Conservation (phyloP, 2,888 invertebrate genomes). For the Amphipyra berbera region DNA sequence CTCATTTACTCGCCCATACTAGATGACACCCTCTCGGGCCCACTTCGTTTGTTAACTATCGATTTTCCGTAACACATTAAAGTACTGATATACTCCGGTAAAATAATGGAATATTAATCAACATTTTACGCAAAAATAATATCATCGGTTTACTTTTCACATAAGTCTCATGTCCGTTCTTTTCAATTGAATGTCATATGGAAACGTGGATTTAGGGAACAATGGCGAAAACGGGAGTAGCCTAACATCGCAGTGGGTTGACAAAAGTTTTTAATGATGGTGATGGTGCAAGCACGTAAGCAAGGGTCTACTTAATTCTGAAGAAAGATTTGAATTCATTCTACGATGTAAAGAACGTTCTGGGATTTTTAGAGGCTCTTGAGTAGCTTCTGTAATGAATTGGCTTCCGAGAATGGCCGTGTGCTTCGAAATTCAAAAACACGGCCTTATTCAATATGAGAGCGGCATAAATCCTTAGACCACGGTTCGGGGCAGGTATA, state of each 20-base stretch:
- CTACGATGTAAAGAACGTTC: neutral
- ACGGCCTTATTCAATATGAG: slow-evolving; percentile 1
- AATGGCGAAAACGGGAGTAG: too few relatives aligned
- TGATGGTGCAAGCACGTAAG: too few relatives aligned
- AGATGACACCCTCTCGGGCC: neutral
- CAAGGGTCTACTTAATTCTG: too few relatives aligned
- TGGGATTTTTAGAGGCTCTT: neutral
- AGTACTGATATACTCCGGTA: neutral
- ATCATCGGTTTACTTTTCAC: too few relatives aligned
- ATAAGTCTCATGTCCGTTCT: too few relatives aligned
- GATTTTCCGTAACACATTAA: slow-evolving; percentile 8
- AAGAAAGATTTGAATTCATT: neutral
- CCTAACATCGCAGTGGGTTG: too few relatives aligned
- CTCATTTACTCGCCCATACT: slow-evolving; percentile 7
- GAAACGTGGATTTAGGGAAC: too few relatives aligned
- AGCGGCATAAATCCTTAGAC: neutral
- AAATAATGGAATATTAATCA: neutral
- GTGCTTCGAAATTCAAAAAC: slow-evolving; percentile 26
- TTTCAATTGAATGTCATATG: too few relatives aligned
- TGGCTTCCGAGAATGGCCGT: slow-evolving; percentile 1
- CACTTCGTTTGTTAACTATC: slow-evolving; percentile 8
- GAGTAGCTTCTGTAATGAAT: neutral
- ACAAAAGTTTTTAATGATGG: too few relatives aligned
- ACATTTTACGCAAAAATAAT: neutral
- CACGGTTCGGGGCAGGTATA: slow-evolving; percentile 12